Evolutionary conservation across 2,797 vertebrate species (phyloP).

Genomic region (Paguma larvata): DNA sequence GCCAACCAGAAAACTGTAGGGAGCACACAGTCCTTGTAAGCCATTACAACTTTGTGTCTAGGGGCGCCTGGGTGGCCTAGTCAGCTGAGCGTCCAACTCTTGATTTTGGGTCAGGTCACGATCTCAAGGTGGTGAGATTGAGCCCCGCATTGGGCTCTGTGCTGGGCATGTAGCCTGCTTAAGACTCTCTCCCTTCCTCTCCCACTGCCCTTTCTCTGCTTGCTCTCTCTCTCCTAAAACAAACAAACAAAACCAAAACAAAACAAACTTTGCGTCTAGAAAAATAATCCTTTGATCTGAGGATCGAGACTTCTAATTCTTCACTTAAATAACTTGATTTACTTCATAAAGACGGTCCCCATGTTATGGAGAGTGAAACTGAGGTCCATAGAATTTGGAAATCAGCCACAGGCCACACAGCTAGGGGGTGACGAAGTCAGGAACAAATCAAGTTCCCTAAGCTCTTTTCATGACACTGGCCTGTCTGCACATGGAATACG

Average conservation of each 20-base stretch:
- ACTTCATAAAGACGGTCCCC: neutral
- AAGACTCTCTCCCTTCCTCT: no score
- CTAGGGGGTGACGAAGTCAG: neutral
- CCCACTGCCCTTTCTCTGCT: no score
- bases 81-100: no score
- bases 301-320: neutral
- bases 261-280: neutral
- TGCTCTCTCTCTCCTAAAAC: no score
- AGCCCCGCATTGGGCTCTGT: no score
- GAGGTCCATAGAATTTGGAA: neutral
- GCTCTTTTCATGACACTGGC: neutral
- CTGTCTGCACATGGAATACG: neutral
- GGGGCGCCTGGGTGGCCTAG: no score
- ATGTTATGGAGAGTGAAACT: conserved; percentile 15
- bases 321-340: conserved; percentile 31
- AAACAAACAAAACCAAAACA: no score
- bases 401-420: neutral
- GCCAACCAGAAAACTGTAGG: neutral
- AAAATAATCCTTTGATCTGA: neutral
- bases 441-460: neutral
- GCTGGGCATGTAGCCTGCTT: no score
- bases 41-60: neutral
- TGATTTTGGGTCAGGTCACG: no score
- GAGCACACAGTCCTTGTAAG: neutral
- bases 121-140: no score